Conservation (phyloP, 1,140 invertebrate genomes). For the Alviniconcha marisindica region DNA sequence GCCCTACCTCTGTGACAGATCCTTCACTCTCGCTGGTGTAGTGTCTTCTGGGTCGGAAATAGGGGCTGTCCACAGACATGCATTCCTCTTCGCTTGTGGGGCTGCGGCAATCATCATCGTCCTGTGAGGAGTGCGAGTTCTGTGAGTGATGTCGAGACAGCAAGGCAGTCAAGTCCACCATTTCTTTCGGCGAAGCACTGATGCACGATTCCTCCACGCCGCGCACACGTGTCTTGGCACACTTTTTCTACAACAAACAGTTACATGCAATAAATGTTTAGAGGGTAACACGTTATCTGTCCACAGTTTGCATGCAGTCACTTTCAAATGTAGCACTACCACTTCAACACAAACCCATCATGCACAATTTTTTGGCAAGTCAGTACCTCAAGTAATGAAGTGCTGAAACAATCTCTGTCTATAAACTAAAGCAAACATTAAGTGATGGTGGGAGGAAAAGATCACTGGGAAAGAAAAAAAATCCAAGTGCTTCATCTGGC, state of each 20-base stretch:
- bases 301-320: no score
- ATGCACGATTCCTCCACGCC: conserved; percentile 76
- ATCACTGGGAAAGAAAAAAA: no score
- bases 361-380: no score
- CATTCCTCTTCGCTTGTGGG: conserved; percentile 66
- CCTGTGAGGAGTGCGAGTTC: conserved; percentile 45
- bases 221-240: conserved; percentile 69
- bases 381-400: no score
- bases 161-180: conserved; percentile 65
- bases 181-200: conserved; percentile 63
- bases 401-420: no score
- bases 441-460: no score
- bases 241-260: conserved; percentile 56
- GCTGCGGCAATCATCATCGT: conserved; percentile 38
- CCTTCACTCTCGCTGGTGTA: conserved; percentile 32
- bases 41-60: background rate
- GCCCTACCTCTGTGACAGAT: conserved; percentile 26
- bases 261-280: no score
- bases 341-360: no score
- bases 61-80: conserved; percentile 55
- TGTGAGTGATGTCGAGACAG: conserved; percentile 64
- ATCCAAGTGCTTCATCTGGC: no score
- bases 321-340: no score
- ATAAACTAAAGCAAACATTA: no score
- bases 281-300: no score